phyloP scores from a whole-genome alignment of 2,113 vertebrate genomes.

The Gymnobelideus leadbeateri region DNA sequence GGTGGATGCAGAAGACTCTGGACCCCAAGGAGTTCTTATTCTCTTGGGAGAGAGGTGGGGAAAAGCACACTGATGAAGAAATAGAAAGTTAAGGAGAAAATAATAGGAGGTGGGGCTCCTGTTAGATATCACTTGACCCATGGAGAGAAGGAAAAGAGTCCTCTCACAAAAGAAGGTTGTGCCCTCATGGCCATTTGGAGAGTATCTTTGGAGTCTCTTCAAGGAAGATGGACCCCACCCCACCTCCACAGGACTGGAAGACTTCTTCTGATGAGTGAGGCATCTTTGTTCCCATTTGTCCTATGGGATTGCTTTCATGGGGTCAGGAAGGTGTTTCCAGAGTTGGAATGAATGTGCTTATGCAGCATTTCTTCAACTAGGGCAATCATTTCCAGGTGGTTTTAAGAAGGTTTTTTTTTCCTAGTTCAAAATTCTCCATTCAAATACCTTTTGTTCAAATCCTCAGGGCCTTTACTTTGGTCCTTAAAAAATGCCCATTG shows the following conservation, averaged over 20 bases:
- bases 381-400: too few relatives aligned
- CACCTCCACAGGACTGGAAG: not conserved
- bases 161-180: not conserved
- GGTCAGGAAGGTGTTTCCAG: too few relatives aligned
- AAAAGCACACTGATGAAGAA: not conserved
- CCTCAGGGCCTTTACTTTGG: too few relatives aligned
- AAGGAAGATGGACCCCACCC: not conserved
- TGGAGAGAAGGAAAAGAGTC: not conserved
- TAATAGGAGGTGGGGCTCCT: not conserved
- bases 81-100: too few relatives aligned
- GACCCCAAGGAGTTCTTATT: not conserved
- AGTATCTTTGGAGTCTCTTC: not conserved
- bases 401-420: too few relatives aligned
- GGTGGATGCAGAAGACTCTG: not conserved
- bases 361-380: too few relatives aligned
- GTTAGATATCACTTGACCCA: not conserved
- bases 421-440: too few relatives aligned
- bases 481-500: too few relatives aligned
- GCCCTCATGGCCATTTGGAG: not conserved
- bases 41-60: not conserved
- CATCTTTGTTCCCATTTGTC: too few relatives aligned
- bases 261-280: not conserved
- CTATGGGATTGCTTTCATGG: too few relatives aligned
- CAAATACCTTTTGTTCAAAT: too few relatives aligned
- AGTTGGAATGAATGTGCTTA: too few relatives aligned